Evolutionary conservation across 2,113 vertebrate genomes (phyloP), one percentile per base, ranked within the genome.

Genomic region (Eptatretus burgeri): DNA sequence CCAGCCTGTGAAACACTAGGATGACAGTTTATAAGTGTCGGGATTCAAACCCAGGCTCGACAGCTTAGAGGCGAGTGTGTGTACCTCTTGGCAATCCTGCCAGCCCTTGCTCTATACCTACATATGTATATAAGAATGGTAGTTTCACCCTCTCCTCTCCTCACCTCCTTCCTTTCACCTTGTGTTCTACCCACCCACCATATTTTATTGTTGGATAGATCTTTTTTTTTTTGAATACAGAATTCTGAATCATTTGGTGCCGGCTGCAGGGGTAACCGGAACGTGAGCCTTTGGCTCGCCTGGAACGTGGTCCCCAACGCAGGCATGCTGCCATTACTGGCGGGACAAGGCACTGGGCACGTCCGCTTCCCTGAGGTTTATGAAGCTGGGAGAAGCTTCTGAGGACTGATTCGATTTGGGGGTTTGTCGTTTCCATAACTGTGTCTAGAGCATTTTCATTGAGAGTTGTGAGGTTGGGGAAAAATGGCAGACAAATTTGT

Each of bases 271-370:
- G 77, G 84, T 69, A 98, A 98, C 72, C 86, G 81, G 71, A 98
- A 98, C 66, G 78, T 98, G 73, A 95, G 87, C 10, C 74, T 98
- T 68, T 81, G 83, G 3, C 77, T 98, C n/a, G 93, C 89, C 7
- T 98, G 91, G 91, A 98, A 98, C 9, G 87, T 98, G 11, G 81
- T 98, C 71, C 91, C 91, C 68, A 95, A 98, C 51, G 91, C 89
- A 63, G 87, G 89, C 69, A 85, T 95, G 71, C 78, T 98, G 53
- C 87, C 91, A 70, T 79, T 95, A 65, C 84, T 98, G 67, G 81
- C 78, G 66, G 91, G 91, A 73, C 82, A 79, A 18, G 91, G 91
- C 72, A 81, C 84, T 8, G 70, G 81, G 66, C 93, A 85, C 69
- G 74, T 93, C 63, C 82, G 84, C 49, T 98, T 98, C 70, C 91